phyloP scores from a whole-genome alignment of 2,797 vertebrate genomes.

The Monodelphis domestica region DNA sequence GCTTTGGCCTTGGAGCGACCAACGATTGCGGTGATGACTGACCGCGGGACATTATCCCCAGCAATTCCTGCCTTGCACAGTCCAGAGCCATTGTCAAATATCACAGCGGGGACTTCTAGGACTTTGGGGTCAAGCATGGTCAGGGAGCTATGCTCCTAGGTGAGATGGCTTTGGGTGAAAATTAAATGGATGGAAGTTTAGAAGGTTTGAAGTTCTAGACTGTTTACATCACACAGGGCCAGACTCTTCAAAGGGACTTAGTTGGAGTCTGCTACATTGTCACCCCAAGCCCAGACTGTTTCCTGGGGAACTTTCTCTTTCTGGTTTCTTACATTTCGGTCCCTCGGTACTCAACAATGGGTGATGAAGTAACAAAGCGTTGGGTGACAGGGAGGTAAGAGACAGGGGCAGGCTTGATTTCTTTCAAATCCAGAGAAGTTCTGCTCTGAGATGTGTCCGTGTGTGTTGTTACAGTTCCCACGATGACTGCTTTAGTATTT shows the following conservation, averaged over 20 bases:
- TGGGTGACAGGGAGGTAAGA: not conserved
- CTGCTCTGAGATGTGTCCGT: not conserved
- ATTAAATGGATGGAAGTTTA: not conserved
- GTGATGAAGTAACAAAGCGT: not conserved
- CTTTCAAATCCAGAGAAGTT: not conserved
- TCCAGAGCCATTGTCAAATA: conserved; percentile 82
- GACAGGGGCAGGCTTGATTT: not conserved
- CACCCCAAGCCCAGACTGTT: not conserved
- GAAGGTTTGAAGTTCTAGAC: conserved; percentile 6
- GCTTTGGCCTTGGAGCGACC: conserved; percentile 67
- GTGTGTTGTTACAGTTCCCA: not conserved
- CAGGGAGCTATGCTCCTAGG: fast-evolving
- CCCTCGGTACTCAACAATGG: not conserved
- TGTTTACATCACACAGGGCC: not conserved
- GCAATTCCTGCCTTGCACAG: conserved; percentile 82
- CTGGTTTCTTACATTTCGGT: not conserved
- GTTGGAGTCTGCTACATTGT: not conserved
- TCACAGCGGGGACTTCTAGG: conserved; percentile 70
- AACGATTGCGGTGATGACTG: conserved; percentile 60
- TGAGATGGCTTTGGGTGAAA: not conserved
- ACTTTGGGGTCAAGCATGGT: not conserved
- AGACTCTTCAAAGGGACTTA: fast-evolving
- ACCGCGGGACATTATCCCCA: conserved; percentile 79
- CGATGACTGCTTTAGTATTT: not conserved
- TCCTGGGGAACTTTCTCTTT: fast-evolving